Evolutionary conservation across 1,140 invertebrate species (phyloP).

Genomic region (Aphis gossypii): DNA sequence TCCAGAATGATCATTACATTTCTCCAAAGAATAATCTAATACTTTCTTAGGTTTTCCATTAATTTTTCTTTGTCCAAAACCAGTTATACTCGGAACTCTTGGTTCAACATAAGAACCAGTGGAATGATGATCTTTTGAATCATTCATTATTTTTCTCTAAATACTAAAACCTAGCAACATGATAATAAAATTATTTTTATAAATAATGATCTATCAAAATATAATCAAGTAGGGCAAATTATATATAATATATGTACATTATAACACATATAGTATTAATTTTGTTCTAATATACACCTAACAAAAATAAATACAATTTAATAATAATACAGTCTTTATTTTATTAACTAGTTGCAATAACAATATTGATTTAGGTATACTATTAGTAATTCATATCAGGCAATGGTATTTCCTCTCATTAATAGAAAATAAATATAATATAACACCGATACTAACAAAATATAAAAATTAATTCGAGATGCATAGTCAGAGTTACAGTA

Average conservation of each 20-base stretch:
- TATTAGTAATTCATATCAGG: not conserved
- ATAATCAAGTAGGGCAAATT: not conserved
- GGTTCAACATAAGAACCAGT: slow-evolving; percentile 57
- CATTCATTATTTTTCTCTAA: slow-evolving; percentile 20
- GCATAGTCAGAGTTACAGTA: no score
- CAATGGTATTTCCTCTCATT: not conserved
- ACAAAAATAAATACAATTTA: no score
- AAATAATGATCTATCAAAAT: not conserved
- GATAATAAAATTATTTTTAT: not conserved
- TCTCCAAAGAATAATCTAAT: slow-evolving; percentile 36
- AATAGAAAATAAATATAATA: not conserved
- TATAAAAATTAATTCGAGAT: not conserved
- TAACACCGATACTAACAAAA: not conserved
- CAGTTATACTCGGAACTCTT: slow-evolving; percentile 54
- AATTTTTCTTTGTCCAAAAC: slow-evolving; percentile 43
- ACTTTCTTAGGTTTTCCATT: slow-evolving; percentile 46
- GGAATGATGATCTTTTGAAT: slow-evolving; percentile 39
- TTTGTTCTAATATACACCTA: no score
- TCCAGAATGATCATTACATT: slow-evolving; percentile 27
- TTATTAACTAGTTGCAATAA: no score
- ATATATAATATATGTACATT: no score
- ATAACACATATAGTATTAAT: no score
- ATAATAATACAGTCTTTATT: no score
- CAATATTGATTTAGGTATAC: no score
- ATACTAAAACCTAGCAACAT: not conserved